A percentile compares a stretch with the other conserved stretches of the same genome.
phyloP scores from a whole-genome alignment of 2,888 invertebrate genomes.

The Gymnosoma rotundatum region DNA sequence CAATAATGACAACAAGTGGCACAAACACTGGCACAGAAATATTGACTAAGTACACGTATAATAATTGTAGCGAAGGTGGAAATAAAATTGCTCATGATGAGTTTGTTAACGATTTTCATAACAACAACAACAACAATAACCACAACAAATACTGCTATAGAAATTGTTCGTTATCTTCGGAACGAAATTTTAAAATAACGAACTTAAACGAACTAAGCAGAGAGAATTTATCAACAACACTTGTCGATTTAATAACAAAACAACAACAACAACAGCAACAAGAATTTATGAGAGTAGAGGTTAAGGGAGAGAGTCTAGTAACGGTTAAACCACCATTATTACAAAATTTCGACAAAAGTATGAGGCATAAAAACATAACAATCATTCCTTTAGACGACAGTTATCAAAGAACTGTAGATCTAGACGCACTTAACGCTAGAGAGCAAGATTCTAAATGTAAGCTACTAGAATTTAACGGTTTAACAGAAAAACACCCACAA shows the following conservation, averaged over 20 bases:
- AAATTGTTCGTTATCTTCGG: conserved; percentile 1
- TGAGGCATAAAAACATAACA: conserved; percentile 68
- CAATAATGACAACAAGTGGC: conserved; percentile 10
- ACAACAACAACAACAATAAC: neutral
- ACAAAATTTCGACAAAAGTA: conserved; percentile 30
- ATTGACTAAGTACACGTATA: conserved; percentile 38
- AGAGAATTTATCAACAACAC: conserved; percentile 51
- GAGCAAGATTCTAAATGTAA: conserved; percentile 56
- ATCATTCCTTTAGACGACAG: conserved; percentile 52
- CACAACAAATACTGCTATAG: conserved; percentile 21
- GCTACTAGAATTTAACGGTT: conserved; percentile 50
- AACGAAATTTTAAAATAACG: conserved; percentile 42
- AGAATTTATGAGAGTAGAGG: conserved; percentile 22
- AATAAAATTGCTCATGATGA: conserved; percentile 25
- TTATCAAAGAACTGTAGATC: conserved; percentile 64
- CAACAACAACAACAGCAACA: conserved; percentile 19
- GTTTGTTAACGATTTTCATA: conserved; percentile 48
- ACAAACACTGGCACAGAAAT: conserved; percentile 24
- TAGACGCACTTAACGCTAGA: conserved; percentile 46
- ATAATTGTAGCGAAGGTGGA: conserved; percentile 56
- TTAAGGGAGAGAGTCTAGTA: conserved; percentile 64
- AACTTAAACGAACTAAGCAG: conserved; percentile 51
- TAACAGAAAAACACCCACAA: conserved; percentile 27
- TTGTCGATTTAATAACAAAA: conserved; percentile 35
- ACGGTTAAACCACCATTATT: conserved; percentile 56